Base-by-base conservation (phyloP, 2,113 vertebrate species). In the Chitala chitala region DNA sequence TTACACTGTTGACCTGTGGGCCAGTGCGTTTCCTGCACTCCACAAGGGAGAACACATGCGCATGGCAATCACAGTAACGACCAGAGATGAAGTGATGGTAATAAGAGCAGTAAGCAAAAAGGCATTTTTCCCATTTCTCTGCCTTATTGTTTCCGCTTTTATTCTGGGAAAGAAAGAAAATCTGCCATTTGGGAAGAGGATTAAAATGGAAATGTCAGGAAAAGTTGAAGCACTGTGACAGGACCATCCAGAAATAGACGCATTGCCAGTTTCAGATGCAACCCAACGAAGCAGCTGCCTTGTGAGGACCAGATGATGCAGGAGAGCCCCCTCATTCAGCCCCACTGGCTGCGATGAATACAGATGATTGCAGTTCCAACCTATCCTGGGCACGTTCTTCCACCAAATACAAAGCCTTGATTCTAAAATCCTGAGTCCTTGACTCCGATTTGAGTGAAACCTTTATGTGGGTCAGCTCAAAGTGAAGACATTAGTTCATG, bases 231-330 rank as follows among this genome's bases (percentile, higher is more conserved):
- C 17, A 61, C 74, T 70, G 38, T 40, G 17, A 69, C 68, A 75
- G 13, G 42, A 48, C 71, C 15, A 55, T 58, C 79, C 51, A 79
- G 26, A 74, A 73, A 77, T 69, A 63, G 71, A 76, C 73, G 71
- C 61, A 29, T 61, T 74, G 36, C 38, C 8, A 38, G 54, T 42
- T 9, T 59, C 46, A 59, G 56, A 72, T 12, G 1, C 54, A 24
- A 20, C 33, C 17, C 73, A 12, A 65, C 29, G 48, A 40, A 33
- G 42, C 61, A 76, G 38, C 58, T 70, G 78, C 56, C 65, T 71
- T 20, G 69, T 8, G 29, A 53, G 29, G 26, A n/a, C 29, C 48
- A 36, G 68, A 69, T 53, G 26, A 46, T 29, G 33, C 68, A 3
- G 64, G 59, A 64, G 55, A 72, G 63, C 36, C 42, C 1, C 31